These are phyloP conservation scores for Chondrosia reniformis DNA, from an alignment of 37 sponge, comb jelly and placozoan genomes.

Conservation along the genomic window DNA sequence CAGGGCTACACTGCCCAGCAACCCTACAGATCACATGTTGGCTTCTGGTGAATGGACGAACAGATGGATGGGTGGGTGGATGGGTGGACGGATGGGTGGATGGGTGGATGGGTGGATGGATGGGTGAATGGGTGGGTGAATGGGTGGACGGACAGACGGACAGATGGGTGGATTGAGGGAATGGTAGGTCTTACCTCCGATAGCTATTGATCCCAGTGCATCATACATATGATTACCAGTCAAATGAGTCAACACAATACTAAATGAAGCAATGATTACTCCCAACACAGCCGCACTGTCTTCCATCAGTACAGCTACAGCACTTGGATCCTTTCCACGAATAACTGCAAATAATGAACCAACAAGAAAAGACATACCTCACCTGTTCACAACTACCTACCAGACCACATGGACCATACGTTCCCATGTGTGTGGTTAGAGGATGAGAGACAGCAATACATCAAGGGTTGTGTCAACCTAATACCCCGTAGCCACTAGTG, in stretches of 20 bases:
- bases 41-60: neutral
- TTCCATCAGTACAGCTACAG: conserved; percentile 96
- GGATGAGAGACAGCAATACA: no score
- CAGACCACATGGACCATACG: no score
- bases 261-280: conserved; percentile 69
- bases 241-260: conserved; percentile 69
- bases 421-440: no score
- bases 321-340: conserved; percentile 89
- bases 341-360: no score
- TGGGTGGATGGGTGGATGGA: neutral
- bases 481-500: no score
- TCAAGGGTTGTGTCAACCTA: no score
- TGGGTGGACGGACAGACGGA: neutral
- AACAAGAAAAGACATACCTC: no score
- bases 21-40: conserved; percentile 28
- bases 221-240: conserved; percentile 92
- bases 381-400: no score
- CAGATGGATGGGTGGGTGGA: neutral
- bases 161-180: neutral
- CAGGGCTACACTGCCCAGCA: conserved; percentile 90
- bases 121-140: neutral
- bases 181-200: conserved; percentile 67
- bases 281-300: conserved; percentile 96
- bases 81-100: neutral
- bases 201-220: conserved; percentile 87